Evolutionary conservation across 2,888 invertebrate species (phyloP), one percentile per base, ranked within the genome.

Genomic region (Diplolepis rosae): DNA sequence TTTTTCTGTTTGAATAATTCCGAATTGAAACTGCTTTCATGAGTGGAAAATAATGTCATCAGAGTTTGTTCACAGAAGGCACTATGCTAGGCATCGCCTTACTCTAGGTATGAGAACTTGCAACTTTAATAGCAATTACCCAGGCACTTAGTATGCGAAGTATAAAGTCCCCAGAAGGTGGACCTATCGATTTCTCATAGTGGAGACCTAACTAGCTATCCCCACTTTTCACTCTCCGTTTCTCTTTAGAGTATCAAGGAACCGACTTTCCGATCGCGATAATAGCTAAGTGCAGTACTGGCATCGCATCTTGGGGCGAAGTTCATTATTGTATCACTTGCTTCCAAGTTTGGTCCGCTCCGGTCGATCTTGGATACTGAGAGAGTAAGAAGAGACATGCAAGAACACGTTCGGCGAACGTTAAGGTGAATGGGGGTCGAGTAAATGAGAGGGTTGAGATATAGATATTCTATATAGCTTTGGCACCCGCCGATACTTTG

Each of bases 371-470:
- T n/a, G 27, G 65, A 66, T 42, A 66, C 56, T 28, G 56, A 3
- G 61, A 15, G 68, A 51, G 45, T 35, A 32, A 18, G 68, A n/a
- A 22, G 6, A 42, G 39, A 4, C 18, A 61, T 61, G 39, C 39
- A 61, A 39, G 39, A 61, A 61, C 70, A 65, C 74, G 39, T 65
- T 69, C 52, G 54, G 50, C 9, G 66, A 48, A 28, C 13, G 66
- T 52, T 32, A 30, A 48, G 30, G 18, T 22, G 32, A 50, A 24
- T 22, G 56, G 52, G 18, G 66, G 11, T 27, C 30, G 56, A 30
- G 28, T 28, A 65, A 71, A 67, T 52, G 71, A 69, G 69, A 61
- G 69, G 73, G 69, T 71, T 1, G 54, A n/a, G 13, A 50, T 56
- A 32, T 52, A 18, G 48, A 48, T n/a, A n/a, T 65, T 30, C 30